Conservation (phyloP, 2,797 vertebrate genomes). For the Glossophaga mutica region DNA sequence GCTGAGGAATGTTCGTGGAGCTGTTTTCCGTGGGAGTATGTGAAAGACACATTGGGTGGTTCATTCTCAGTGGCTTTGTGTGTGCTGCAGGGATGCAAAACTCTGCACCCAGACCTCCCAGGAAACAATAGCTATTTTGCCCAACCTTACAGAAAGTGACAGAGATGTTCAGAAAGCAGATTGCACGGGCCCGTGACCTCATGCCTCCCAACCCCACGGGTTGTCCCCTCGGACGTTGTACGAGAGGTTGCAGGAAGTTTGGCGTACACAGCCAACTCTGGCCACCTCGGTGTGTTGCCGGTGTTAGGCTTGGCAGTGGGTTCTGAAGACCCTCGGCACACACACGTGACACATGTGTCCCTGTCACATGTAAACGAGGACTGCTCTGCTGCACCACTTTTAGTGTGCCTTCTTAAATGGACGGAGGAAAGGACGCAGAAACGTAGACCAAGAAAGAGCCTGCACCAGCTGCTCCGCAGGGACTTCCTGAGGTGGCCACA, state of each 20-base stretch:
- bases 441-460: background rate
- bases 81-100: background rate
- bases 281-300: rapidly evolving
- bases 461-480: rapidly evolving
- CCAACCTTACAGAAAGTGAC: background rate
- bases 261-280: background rate
- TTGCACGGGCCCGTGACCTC: background rate
- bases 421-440: background rate
- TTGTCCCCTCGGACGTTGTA: background rate
- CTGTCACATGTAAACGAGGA: background rate
- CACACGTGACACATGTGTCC: background rate
- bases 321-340: background rate
- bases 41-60: background rate
- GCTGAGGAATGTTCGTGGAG: background rate
- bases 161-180: background rate
- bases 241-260: background rate
- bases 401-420: background rate
- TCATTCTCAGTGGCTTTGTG: background rate
- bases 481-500: background rate
- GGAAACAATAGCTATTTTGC: background rate
- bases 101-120: background rate
- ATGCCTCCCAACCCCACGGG: rapidly evolving
- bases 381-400: background rate
- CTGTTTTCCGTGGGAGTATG: background rate
- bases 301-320: background rate